Evolutionary conservation across 2,888 invertebrate species (phyloP).

Genomic region (Cryptops parisi): DNA sequence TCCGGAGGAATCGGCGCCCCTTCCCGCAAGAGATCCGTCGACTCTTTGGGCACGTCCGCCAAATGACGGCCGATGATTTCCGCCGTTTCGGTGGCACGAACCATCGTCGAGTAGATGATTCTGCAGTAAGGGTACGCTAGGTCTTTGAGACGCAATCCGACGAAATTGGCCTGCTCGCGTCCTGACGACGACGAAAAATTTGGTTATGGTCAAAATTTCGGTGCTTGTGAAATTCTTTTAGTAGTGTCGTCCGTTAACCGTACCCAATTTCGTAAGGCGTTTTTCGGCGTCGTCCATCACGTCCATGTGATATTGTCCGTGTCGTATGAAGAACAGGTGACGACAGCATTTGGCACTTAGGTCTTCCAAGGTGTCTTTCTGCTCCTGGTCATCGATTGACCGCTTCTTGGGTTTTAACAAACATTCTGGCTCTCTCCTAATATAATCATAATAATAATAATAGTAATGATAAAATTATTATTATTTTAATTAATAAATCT

Average conservation of each 20-base stretch:
- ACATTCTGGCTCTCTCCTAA: conserved; percentile 13
- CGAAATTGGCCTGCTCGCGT: conserved; percentile 64
- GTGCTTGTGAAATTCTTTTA: neutral
- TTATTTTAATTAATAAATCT: too few relatives aligned
- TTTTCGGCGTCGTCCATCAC: conserved; percentile 52
- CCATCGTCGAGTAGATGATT: conserved; percentile 80
- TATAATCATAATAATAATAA: conserved; percentile 7
- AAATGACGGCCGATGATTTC: conserved; percentile 47
- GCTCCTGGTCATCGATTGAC: neutral
- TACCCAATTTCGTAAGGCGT: neutral
- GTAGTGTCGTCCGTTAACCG: neutral
- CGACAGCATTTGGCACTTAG: conserved; percentile 47
- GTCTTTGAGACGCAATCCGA: conserved; percentile 61
- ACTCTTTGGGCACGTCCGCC: conserved; percentile 40
- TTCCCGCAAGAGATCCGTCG: conserved; percentile 67
- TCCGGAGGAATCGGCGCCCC: conserved; percentile 92
- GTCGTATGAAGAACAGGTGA: conserved; percentile 80
- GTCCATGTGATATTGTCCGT: conserved; percentile 79
- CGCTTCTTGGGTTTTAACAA: neutral
- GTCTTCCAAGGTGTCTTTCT: conserved; percentile 32
- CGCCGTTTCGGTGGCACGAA: conserved; percentile 82
- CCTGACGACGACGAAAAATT: conserved; percentile 42
- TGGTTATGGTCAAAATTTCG: neutral
- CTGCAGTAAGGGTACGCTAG: conserved; percentile 62
- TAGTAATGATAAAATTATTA: too few relatives aligned